A percentile compares a stretch with the other conserved stretches of the same genome.
These are phyloP conservation scores for Trissoscelio sp. DNA, from an alignment of 2,888 invertebrate species.

Conservation along the genomic window DNA sequence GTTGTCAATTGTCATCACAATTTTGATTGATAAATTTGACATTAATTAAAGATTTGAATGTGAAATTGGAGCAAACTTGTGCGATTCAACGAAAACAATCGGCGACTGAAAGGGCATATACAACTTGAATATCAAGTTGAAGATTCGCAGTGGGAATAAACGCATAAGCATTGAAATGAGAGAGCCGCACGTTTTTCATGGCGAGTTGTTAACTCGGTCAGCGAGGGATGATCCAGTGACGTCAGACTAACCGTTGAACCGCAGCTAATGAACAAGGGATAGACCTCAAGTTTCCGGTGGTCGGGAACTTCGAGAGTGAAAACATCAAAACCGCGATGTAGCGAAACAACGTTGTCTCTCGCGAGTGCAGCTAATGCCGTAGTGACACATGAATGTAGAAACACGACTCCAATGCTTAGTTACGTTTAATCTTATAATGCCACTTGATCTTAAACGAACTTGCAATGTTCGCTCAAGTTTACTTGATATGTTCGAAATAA, in stretches of 20 bases:
- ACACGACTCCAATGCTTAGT: constrained; percentile 35
- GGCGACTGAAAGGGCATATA: no score
- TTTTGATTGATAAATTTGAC: no score
- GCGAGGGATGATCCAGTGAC: constrained; percentile 60
- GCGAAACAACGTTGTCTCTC: constrained; percentile 14
- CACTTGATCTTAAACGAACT: constrained; percentile 40
- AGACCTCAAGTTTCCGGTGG: constrained; percentile 60
- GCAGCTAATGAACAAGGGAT: constrained; percentile 69
- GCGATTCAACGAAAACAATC: no score
- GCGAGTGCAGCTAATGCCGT: constrained; percentile 5
- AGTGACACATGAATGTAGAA: constrained; percentile 26
- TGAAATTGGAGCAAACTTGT: no score
- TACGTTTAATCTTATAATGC: constrained; percentile 49
- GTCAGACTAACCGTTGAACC: constrained; percentile 60
- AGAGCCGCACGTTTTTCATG: constrained; percentile 55
- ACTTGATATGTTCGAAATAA: constrained; percentile 29
- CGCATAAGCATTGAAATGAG: constrained; percentile 11
- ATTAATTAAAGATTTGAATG: no score
- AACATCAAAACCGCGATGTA: constrained; percentile 39
- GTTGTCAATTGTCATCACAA: no score
- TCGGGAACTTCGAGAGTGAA: constrained; percentile 42
- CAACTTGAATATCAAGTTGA: no score
- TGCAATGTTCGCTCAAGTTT: constrained; percentile 25
- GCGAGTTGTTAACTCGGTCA: constrained; percentile 56
- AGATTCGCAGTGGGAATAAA: background rate